Conservation (phyloP, 2,888 invertebrate genomes). For the Galerucella calmariensis region DNA sequence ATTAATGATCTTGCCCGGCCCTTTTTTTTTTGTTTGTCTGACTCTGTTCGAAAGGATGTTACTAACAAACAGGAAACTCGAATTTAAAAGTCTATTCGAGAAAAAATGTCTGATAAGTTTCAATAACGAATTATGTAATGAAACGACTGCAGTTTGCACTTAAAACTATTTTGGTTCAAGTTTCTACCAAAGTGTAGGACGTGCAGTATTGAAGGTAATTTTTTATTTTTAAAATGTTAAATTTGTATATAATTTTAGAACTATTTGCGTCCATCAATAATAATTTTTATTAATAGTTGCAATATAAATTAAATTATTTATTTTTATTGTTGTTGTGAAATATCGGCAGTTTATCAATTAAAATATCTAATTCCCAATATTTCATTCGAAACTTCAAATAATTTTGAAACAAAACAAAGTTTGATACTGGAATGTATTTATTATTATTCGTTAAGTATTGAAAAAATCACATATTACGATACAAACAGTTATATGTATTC, state of each 20-base stretch:
- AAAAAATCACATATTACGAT: no score
- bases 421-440: no score
- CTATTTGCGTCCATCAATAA: no score
- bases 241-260: background rate
- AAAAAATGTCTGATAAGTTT: constrained; percentile 32
- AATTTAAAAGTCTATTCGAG: constrained; percentile 33
- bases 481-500: no score
- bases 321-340: no score
- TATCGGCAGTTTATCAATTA: no score
- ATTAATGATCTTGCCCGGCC: constrained; percentile 38
- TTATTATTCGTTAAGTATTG: no score
- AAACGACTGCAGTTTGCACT: constrained; percentile 13
- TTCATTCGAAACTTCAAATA: no score
- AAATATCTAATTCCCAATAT: no score
- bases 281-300: no score
- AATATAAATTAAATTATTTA: no score
- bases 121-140: constrained; percentile 11
- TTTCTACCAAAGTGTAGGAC: background rate
- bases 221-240: background rate
- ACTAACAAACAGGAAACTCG: constrained; percentile 38
- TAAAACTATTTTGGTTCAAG: constrained; percentile 14
- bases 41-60: constrained; percentile 40
- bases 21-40: constrained; percentile 44
- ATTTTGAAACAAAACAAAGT: no score
- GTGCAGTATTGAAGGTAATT: background rate